Base-by-base conservation (phyloP, 2,888 invertebrate species). In the Drosophila monieri region DNA sequence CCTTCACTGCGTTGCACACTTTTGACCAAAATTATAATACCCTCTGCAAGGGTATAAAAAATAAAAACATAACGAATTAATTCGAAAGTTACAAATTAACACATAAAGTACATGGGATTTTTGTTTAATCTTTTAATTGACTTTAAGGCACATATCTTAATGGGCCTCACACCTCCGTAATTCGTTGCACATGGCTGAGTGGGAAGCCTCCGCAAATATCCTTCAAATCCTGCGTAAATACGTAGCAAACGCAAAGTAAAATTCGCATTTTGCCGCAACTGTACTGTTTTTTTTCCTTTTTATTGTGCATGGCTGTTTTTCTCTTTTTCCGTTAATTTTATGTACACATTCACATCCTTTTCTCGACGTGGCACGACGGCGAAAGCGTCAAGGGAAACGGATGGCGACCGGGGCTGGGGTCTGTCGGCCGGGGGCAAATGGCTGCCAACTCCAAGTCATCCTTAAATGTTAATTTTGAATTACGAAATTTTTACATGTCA, bases 381-480 rank as follows among this genome's bases (percentile, higher is more conserved):
- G 54, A 71, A 47, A 18, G 23, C 44, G 30, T 23, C 62, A 46
- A 65, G 66, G 66, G 64, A 60, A 53, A 39, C 21, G 71, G 60
- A 12, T 8, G 21, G 43, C 5, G 43, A 30, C 49, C 35, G 35
- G 32, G 32, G 4, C 12, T 4, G 32, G 32, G 12, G 12, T 4
- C 32, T 12, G 9, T 10, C 21, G 12, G 32, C 10, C 32, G 32
- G 10, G n/a, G 49, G 64, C 52, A 37, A 52, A 48, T 44, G 72
- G 46, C 70, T 65, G 71, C 85, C 86, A 74, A 70, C 85, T 83
- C 88, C 84, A 84, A 84, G 88, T 83, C 86, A 75, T 83, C 84
- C 85, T 85, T 80, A 84, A 85, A 88, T 86, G 87, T 85, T 85
- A 85, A 85, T 85, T 85, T 85, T 88, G 87, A 86, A 85, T 84